Evolutionary conservation across 2,888 invertebrate genomes (phyloP).

Genomic region (Galeruca laticollis): DNA sequence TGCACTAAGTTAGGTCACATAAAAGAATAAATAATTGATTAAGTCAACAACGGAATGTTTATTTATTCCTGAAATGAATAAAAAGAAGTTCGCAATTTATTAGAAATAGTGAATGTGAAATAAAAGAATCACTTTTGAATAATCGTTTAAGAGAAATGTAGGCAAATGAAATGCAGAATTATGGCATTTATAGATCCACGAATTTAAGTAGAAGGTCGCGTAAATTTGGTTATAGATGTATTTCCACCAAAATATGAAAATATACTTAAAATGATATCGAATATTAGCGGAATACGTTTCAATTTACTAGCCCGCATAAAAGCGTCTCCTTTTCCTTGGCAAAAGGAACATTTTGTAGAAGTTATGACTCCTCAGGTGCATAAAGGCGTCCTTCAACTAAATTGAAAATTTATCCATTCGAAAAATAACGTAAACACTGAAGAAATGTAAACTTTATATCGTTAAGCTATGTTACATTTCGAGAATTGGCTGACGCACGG

Average conservation of each 20-base stretch:
- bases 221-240: too few relatives aligned
- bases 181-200: too few relatives aligned
- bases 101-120: too few relatives aligned
- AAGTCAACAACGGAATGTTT: too few relatives aligned
- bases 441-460: slow-evolving; percentile 36
- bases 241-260: not conserved
- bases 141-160: too few relatives aligned
- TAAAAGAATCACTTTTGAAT: too few relatives aligned
- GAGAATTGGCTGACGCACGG: slow-evolving; percentile 36
- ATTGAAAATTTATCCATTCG: slow-evolving; percentile 34
- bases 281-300: slow-evolving; percentile 20
- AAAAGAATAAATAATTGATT: too few relatives aligned
- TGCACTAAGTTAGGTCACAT: too few relatives aligned
- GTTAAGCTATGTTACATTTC: slow-evolving; percentile 35
- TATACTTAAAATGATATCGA: not conserved
- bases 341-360: slow-evolving; percentile 21
- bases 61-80: too few relatives aligned
- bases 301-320: slow-evolving; percentile 27
- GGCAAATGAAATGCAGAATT: too few relatives aligned
- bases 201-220: too few relatives aligned
- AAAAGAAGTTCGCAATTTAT: too few relatives aligned
- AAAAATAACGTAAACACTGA: slow-evolving; percentile 28
- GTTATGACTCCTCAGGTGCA: slow-evolving; percentile 28
- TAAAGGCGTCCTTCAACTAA: slow-evolving; percentile 29
- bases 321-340: not conserved